Conservation (phyloP, 53 echinoderm and acorn worm species). For the Patiria pectinifera region DNA sequence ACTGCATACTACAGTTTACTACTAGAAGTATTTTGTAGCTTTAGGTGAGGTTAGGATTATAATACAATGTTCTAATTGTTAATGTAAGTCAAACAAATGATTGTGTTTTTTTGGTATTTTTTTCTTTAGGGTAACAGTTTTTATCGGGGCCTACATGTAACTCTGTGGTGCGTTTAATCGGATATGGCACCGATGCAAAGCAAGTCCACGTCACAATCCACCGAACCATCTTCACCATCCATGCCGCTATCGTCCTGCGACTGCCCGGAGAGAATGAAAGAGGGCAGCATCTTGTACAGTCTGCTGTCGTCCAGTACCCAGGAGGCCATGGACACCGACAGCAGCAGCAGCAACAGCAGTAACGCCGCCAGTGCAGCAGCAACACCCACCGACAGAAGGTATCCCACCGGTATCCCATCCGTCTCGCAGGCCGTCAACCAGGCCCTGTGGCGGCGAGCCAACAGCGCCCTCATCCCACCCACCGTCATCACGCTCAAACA, state of each 20-base stretch:
- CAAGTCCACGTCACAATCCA: slow-evolving; percentile 71
- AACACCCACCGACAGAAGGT: slow-evolving; percentile 64
- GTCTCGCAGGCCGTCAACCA: slow-evolving; percentile 56
- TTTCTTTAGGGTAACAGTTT: background rate
- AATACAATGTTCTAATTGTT: too few species aligned
- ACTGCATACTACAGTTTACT: too few species aligned
- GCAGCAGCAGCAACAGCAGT: slow-evolving; percentile 47
- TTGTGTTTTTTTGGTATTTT: background rate
- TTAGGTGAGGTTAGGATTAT: too few species aligned
- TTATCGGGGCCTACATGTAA: slow-evolving; percentile 35
- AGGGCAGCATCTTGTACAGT: slow-evolving; percentile 90
- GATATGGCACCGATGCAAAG: slow-evolving; percentile 67
- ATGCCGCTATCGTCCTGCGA: slow-evolving; percentile 70
- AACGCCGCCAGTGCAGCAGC: slow-evolving; percentile 52
- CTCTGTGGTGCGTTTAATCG: slow-evolving; percentile 28
- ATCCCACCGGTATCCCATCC: slow-evolving; percentile 54
- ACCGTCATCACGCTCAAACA: slow-evolving; percentile 82
- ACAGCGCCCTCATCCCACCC: slow-evolving; percentile 56
- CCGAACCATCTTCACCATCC: slow-evolving; percentile 45
- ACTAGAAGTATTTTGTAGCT: too few species aligned
- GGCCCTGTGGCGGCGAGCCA: slow-evolving; percentile 51
- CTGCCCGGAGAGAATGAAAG: slow-evolving; percentile 88
- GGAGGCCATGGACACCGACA: slow-evolving; percentile 57
- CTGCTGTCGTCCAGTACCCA: slow-evolving; percentile 74
- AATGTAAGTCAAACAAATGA: too few species aligned